Conservation (phyloP, 2,113 vertebrate species). For the Polypterus senegalus region DNA sequence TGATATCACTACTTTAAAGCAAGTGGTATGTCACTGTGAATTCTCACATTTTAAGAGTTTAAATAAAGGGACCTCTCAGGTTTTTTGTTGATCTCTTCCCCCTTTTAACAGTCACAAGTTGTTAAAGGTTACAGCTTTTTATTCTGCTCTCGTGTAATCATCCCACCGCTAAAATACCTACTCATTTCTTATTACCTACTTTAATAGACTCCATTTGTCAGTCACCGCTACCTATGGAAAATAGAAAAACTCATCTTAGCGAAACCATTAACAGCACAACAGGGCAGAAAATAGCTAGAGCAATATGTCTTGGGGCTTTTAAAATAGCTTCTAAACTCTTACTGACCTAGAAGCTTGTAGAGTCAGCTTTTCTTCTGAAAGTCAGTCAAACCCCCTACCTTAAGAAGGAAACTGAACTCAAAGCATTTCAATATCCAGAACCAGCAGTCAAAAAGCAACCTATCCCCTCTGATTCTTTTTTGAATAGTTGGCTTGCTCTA, state of each 20-base stretch:
- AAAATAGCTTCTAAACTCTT: constrained; percentile 14
- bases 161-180: constrained; percentile 7
- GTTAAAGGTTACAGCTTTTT: constrained; percentile 11
- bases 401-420: too few species aligned
- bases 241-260: constrained; percentile 12
- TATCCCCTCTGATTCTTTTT: too few species aligned
- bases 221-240: constrained; percentile 15
- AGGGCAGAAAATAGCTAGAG: constrained; percentile 10
- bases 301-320: constrained; percentile 8
- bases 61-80: constrained; percentile 1
- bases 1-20: too few species aligned
- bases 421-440: too few species aligned
- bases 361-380: background rate
- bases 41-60: background rate
- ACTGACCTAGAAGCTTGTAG: constrained; percentile 7
- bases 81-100: constrained; percentile 2
- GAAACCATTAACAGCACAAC: constrained; percentile 16
- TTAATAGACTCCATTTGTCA: constrained; percentile 20
- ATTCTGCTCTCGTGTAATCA: constrained; percentile 12
- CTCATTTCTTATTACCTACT: constrained; percentile 15
- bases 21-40: too few species aligned
- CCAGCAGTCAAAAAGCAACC: too few species aligned
- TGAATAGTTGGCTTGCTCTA: too few species aligned
- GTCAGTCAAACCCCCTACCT: too few species aligned
- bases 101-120: constrained; percentile 4